Base-by-base conservation (phyloP, 2,797 vertebrate genomes). In the Jordanella pulchra region DNA sequence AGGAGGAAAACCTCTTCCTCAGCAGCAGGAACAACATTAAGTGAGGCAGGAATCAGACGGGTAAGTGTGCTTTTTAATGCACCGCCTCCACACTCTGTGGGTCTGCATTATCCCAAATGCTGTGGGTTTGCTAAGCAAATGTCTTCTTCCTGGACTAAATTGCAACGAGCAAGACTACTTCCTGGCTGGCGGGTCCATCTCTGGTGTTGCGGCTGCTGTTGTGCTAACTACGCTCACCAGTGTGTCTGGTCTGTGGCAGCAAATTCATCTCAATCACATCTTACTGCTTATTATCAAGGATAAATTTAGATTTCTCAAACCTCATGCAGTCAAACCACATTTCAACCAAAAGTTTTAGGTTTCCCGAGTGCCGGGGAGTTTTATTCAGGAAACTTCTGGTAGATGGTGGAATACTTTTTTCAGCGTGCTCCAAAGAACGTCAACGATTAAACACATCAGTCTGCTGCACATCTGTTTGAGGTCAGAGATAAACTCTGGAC, bases 51-150 rank as follows among this genome's bases (percentile, higher is more conserved):
- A 86, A 81, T 83, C 82, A 84, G 85, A 81, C 78, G 45, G 42
- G 64, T 73, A 67, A 73, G 73, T 67, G 61, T 69, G 63, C 55
- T 48, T 58, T 73, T 60, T 70, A 80, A 86, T 82, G 87, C 81
- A 60, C 85, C 73, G 69, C 89, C 87, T 88, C 83, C 74, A 70
- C 83, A 80, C 65, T 55, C 83, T 82, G 82, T 71, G 83, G 84
- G 76, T 78, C 85, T 71, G 75, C 85, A 90, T 92, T 91, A 93
- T 90, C 83, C 90, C 78, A 84, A 92, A 91, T 45, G 65, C 77
- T 75, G 50, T 93, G 87, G 67, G 88, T 92, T 94, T 94, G 92
- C 92, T 94, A 93, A 93, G 93, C 89, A 93, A 93, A 94, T 84
- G 80, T 87, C 82, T 84, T 80, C 85, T 90, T 89, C 86, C 86